These are phyloP conservation scores for Pyrocephalus nanus DNA, from an alignment of 2,797 vertebrate genomes.

Conservation along the genomic window DNA sequence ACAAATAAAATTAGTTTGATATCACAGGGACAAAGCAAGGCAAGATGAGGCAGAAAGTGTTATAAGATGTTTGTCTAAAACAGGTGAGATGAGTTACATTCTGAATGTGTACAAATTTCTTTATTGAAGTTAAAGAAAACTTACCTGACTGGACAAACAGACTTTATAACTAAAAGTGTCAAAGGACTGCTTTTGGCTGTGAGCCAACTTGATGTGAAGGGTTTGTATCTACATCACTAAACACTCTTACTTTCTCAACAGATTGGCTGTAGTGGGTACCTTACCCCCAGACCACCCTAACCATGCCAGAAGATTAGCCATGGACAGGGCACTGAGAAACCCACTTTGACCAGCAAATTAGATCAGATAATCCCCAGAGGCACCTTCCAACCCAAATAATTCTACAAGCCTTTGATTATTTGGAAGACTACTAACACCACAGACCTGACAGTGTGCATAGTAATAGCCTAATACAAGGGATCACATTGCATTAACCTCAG, in stretches of 20 bases:
- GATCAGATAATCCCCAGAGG: not conserved
- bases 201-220: not conserved
- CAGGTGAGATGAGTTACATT: not conserved
- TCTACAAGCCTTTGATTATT: not conserved
- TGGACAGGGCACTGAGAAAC: not conserved
- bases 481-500: accelerated
- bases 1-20: not conserved
- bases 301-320: not conserved
- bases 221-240: not conserved
- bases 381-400: not conserved
- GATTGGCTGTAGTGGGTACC: not conserved
- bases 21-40: not conserved
- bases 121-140: not conserved
- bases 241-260: not conserved
- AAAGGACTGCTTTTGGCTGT: not conserved
- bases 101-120: not conserved
- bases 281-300: not conserved
- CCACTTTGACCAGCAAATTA: not conserved
- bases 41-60: not conserved
- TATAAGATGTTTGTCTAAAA: not conserved
- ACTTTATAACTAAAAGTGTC: not conserved
- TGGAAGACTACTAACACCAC: no score
- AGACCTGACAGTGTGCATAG: no score
- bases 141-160: not conserved
- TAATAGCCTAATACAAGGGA: not conserved